phyloP scores from a whole-genome alignment of 1,140 invertebrate genomes.

The Asbolus verrucosus region DNA sequence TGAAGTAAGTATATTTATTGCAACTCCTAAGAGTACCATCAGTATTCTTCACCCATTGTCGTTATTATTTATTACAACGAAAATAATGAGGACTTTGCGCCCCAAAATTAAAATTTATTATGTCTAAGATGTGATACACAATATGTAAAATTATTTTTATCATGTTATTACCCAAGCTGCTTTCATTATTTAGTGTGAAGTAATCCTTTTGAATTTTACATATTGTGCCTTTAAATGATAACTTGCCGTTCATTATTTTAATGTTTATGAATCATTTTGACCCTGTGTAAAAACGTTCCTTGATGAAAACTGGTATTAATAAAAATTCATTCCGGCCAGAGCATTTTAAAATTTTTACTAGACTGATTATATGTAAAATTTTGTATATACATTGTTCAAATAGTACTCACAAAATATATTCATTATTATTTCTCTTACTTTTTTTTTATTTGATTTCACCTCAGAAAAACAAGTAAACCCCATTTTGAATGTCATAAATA shows the following conservation, averaged over 20 bases:
- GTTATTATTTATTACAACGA: not conserved
- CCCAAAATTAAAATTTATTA: slow-evolving; percentile 12
- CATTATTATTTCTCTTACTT: slow-evolving; percentile 1
- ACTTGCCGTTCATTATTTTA: slow-evolving; percentile 8
- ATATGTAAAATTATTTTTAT: slow-evolving; percentile 11
- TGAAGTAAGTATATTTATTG: too few species aligned
- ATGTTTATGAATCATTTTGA: slow-evolving; percentile 5
- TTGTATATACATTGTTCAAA: slow-evolving; percentile 17
- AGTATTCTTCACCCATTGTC: too few species aligned
- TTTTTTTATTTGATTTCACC: too few species aligned
- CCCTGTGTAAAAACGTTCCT: slow-evolving; percentile 8
- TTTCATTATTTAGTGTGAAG: slow-evolving; percentile 3
- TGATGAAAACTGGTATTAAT: slow-evolving; percentile 13
- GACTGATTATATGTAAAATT: slow-evolving; percentile 26
- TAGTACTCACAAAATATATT: slow-evolving; percentile 25
- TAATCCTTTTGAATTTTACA: slow-evolving; percentile 10
- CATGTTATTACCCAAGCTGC: too few species aligned
- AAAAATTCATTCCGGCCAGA: slow-evolving; percentile 36
- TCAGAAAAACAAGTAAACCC: too few species aligned
- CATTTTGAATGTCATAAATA: too few species aligned
- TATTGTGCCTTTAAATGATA: slow-evolving; percentile 29
- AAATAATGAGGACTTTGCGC: slow-evolving; percentile 4
- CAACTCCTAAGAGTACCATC: too few species aligned
- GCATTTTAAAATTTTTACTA: slow-evolving; percentile 35
- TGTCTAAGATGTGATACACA: slow-evolving; percentile 21